Base-by-base conservation (phyloP, 2,888 invertebrate genomes). In the Pterobdella sp. region DNA sequence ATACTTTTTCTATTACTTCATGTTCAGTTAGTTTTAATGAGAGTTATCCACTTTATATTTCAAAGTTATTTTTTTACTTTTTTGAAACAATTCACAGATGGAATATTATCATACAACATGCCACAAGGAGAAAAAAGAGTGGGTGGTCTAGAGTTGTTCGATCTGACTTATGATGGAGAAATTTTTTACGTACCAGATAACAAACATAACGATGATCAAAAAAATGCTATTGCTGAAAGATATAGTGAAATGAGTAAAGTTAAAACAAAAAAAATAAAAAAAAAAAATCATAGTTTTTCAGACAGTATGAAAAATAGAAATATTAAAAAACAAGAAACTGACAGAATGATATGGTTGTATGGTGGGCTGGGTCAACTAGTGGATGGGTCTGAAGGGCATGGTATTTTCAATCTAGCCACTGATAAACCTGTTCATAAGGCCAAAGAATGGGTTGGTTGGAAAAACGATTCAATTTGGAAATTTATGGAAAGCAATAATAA, bases 371-470 rank as follows among this genome's bases (percentile, higher is more conserved):
- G 94, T 1, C 91, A 91, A 82, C 86, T 94, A 77, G 81, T 90
- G 14, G 92, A 93, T 82, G 92, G 92, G 22, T 88, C 88, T 79
- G 88, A 88, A 77, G 92, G 91, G 0, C 89, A 90, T 0, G 90
- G 90, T 78, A 88, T 90, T 82, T 89, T 89, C 82, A 88, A 89
- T 81, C 84, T 86, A 80, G 87, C 88, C 75, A 87, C 87, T 80
- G 88, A 88, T 83, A 89, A 84, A 22, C 36, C 65, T 4, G 75
- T 75, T 1, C 32, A 49, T 10, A 74, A 72, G 68, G 77, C 76
- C 29, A 90, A 90, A 80, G 91, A 91, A 70, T 94, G 94, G 94
- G 89, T 94, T 37, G 94, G 93, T 0, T 94, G 94, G 94, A 88
- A 89, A 77, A 82, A 81, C 73, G 77, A 77, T 34, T 68, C 75